These are phyloP conservation scores for Hydriomena furcata DNA, from an alignment of 2,888 invertebrate genomes.

Conservation along the genomic window DNA sequence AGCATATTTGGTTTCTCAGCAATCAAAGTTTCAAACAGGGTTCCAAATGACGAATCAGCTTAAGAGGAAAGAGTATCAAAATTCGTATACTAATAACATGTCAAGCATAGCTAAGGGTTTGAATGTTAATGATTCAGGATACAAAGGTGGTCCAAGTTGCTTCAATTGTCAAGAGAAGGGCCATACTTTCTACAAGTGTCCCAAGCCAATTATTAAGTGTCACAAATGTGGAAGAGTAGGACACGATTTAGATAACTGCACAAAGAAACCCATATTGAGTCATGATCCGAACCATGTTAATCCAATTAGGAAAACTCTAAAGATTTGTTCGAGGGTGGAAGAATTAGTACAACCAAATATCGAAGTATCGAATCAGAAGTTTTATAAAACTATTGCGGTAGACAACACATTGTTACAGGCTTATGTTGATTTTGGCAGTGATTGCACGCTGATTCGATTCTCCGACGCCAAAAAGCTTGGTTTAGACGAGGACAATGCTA, in stretches of 20 bases:
- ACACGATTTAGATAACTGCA: background rate
- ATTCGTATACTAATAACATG: background rate
- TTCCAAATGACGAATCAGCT: background rate
- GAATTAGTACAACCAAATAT: background rate
- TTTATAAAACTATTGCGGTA: background rate
- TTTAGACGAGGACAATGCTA: background rate
- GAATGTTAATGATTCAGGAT: background rate
- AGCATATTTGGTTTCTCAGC: background rate
- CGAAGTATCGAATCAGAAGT: background rate
- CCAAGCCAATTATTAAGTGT: background rate
- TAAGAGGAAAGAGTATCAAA: background rate
- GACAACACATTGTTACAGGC: background rate
- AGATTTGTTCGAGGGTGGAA: background rate
- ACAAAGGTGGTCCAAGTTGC: background rate
- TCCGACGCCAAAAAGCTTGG: background rate
- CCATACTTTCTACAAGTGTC: background rate
- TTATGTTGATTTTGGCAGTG: background rate
- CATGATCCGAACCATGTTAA: background rate
- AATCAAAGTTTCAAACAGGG: background rate
- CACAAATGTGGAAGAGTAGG: slow-evolving; percentile 2
- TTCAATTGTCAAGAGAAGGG: background rate
- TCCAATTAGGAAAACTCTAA: background rate
- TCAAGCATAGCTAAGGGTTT: background rate
- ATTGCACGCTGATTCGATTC: background rate
- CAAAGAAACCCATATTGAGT: background rate